These are phyloP conservation scores for Siphamia tubifer DNA, from an alignment of 2,113 vertebrate species.

Conservation along the genomic window DNA sequence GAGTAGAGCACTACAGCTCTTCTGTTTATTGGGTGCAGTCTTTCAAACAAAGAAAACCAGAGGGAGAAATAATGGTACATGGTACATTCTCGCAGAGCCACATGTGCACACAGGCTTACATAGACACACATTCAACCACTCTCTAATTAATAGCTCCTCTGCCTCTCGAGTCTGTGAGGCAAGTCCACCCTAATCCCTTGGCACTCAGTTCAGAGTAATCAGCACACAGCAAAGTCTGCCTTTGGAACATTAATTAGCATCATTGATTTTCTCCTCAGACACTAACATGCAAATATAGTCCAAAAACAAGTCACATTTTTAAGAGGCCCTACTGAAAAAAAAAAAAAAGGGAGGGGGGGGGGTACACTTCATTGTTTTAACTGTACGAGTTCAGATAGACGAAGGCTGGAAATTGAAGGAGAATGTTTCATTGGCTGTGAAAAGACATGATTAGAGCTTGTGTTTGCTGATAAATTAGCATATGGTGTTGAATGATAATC, in stretches of 20 bases:
- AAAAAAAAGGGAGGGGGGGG: background rate
- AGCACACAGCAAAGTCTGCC: slow-evolving; percentile 65
- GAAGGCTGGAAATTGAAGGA: background rate
- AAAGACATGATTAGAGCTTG: slow-evolving; percentile 5
- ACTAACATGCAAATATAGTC: slow-evolving; percentile 67
- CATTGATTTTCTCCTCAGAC: slow-evolving; percentile 68
- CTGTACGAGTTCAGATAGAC: slow-evolving; percentile 4
- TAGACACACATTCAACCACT: slow-evolving; percentile 10
- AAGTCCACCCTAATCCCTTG: slow-evolving; percentile 74
- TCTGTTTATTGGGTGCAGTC: slow-evolving; percentile 24
- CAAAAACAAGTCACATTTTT: slow-evolving; percentile 50
- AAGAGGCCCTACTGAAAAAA: slow-evolving; percentile 21
- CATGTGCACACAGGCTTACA: slow-evolving; percentile 23
- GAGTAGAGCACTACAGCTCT: background rate
- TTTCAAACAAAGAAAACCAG: slow-evolving; percentile 47
- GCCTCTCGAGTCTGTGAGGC: slow-evolving; percentile 68
- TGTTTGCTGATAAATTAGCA: slow-evolving; percentile 17
- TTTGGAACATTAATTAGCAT: slow-evolving; percentile 76
- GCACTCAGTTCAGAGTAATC: slow-evolving; percentile 72
- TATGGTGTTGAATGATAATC: slow-evolving; percentile 33
- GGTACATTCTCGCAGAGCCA: slow-evolving; percentile 25
- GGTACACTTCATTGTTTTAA: slow-evolving; percentile 20
- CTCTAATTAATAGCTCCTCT: slow-evolving; percentile 75
- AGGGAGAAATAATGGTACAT: slow-evolving; percentile 35
- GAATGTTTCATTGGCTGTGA: slow-evolving; percentile 7